These are phyloP conservation scores for Maccullochella peelii DNA, from an alignment of 2,113 vertebrate genomes.

Conservation along the genomic window DNA sequence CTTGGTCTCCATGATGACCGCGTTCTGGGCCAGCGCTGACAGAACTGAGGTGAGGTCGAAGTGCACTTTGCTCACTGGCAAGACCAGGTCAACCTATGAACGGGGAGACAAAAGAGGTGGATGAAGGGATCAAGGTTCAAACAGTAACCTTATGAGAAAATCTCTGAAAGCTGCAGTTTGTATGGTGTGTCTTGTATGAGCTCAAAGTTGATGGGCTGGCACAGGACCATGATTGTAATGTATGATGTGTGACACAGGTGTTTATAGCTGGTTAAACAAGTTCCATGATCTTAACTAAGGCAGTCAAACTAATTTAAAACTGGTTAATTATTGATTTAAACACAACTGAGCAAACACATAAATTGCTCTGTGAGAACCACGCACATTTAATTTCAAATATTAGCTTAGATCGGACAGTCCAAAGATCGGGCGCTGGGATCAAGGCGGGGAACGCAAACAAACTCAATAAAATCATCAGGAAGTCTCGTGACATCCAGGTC, in stretches of 20 bases:
- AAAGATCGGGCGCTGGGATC: too few species aligned
- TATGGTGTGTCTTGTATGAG: neutral
- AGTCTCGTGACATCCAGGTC: too few species aligned
- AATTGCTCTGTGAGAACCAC: too few species aligned
- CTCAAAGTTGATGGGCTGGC: neutral
- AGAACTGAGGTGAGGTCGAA: constrained; percentile 93
- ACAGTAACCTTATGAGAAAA: neutral
- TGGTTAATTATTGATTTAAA: too few species aligned
- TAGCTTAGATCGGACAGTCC: too few species aligned
- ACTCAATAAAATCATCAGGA: too few species aligned
- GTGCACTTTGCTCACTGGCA: constrained; percentile 90
- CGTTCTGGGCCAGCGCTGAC: constrained; percentile 83
- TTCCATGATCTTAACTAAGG: too few species aligned
- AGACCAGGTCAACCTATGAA: constrained; percentile 86
- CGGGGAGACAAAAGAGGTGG: neutral
- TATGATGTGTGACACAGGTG: neutral
- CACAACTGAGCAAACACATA: too few species aligned
- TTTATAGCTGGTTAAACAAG: too few species aligned
- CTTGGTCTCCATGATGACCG: constrained; percentile 89
- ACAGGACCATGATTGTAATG: neutral
- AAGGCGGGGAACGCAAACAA: too few species aligned
- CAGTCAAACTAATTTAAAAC: too few species aligned
- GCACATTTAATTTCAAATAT: too few species aligned
- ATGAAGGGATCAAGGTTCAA: neutral
- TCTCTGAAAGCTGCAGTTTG: neutral